Evolutionary conservation across 2,888 invertebrate species (phyloP).

Genomic region (Zelleria hepariella): DNA sequence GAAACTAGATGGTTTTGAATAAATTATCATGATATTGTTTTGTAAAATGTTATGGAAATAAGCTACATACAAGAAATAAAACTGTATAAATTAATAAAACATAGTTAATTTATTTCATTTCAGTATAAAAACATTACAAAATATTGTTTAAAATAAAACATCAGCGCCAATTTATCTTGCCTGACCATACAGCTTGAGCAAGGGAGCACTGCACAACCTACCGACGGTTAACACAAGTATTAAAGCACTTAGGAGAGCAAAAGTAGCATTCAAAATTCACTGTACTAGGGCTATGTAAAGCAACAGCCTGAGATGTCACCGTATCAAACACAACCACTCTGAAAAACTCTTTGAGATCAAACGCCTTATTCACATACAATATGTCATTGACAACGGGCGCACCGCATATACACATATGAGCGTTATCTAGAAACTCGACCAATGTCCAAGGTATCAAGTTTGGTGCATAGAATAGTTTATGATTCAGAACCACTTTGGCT

Average conservation of each 20-base stretch:
- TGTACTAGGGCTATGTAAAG: conserved; percentile 17
- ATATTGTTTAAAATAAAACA: not conserved
- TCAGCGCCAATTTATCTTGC: no score
- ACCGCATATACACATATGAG: conserved; percentile 76
- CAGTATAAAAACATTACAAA: conserved; percentile 2
- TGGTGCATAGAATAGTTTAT: conserved; percentile 67
- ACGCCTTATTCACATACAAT: conserved; percentile 36
- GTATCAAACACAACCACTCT: conserved; percentile 47
- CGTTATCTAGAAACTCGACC: conserved; percentile 72
- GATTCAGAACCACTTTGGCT: conserved; percentile 64
- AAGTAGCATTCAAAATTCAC: conserved; percentile 74
- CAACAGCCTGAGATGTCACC: not conserved
- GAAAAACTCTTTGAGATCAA: conserved; percentile 48
- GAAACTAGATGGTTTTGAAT: conserved; percentile 67
- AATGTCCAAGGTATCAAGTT: conserved; percentile 73
- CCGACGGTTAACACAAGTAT: not conserved
- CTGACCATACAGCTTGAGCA: no score
- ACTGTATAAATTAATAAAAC: no score
- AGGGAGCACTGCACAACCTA: not conserved
- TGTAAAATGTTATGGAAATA: conserved; percentile 1
- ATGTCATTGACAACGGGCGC: conserved; percentile 47
- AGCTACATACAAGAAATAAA: not conserved
- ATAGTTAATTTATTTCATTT: conserved; percentile 3
- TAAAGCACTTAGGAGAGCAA: conserved; percentile 71
- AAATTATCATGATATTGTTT: not conserved